Base-by-base conservation (phyloP, 2,113 vertebrate species). In the Zosterops pallidus region DNA sequence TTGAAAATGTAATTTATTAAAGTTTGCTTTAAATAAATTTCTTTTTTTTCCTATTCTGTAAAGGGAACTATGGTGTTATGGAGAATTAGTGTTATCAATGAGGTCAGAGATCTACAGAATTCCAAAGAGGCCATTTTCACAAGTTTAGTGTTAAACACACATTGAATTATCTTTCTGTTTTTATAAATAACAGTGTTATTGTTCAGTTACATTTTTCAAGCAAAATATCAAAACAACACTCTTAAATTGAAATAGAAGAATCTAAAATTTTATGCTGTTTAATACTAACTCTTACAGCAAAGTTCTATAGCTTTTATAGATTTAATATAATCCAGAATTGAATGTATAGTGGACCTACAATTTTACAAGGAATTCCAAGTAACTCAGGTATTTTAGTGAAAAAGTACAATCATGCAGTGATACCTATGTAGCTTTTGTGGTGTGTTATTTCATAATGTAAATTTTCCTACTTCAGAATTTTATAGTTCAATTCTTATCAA, bases 1-100 rank as follows among this genome's bases (percentile, higher is more conserved):
- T 84, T 97, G 15, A 92, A 97, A 97, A 95, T 95, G 17, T 92
- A 94, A 83, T 94, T 94, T 80, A 75, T 94, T 91, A 15, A 74
- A 74, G 39, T 89, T 90, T 86, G 24, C 81, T 96, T 90, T 90
- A 53, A 92, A 86, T 59, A 55, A 87, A 70, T 65, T 87, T 37
- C 4, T 94, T 94, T 42, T 86, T 42, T 95, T 94, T 92, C 39
- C 19, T 76, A 28, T 82, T 90, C 55, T 77, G 14, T 95, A 53
- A 83, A 67, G 60, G 77, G 60, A 97, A 86, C 55, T 91, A 47
- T 76, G 85, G 26, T 97, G 42, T 96, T 97, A 82, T 56, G n/a
- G 92, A 96, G 67, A 49, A 83, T 92, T 96, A 87, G 92, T 96
- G 80, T 46, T 93, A 71, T 95, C 92, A 94, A 70, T 92, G 69